These are phyloP conservation scores for Semaprochilodus insignis DNA, from an alignment of 2,797 vertebrate genomes.

Conservation along the genomic window DNA sequence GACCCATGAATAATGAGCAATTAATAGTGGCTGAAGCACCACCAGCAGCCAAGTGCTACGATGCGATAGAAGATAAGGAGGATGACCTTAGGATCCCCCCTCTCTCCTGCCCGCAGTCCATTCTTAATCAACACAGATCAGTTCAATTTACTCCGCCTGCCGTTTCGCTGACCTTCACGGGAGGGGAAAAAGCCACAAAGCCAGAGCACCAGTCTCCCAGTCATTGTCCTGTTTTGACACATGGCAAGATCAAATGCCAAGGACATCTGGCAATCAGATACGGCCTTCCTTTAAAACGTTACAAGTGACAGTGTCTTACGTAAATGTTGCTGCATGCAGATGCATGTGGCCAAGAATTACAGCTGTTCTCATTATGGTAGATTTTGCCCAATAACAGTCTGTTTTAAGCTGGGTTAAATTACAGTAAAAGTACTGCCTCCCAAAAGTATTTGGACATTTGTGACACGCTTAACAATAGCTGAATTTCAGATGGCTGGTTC, in stretches of 20 bases:
- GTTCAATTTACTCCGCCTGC: slow-evolving; percentile 75
- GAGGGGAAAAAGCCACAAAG: slow-evolving; percentile 55
- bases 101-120: slow-evolving; percentile 68
- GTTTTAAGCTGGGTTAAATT: too few relatives aligned
- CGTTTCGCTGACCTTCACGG: slow-evolving; percentile 64
- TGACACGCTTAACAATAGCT: too few relatives aligned
- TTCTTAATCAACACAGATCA: slow-evolving; percentile 81
- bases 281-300: not conserved
- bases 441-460: too few relatives aligned
- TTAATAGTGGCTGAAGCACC: slow-evolving; percentile 62
- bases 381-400: not conserved
- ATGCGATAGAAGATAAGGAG: slow-evolving; percentile 72
- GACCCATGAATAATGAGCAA: slow-evolving; percentile 70
- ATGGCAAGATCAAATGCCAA: slow-evolving; percentile 15
- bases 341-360: not conserved
- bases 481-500: too few relatives aligned
- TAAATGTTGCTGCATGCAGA: not conserved
- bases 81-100: slow-evolving; percentile 73
- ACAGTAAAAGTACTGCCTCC: too few relatives aligned
- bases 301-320: not conserved
- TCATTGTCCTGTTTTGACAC: slow-evolving; percentile 18
- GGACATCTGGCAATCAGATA: not conserved
- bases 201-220: slow-evolving; percentile 37
- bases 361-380: not conserved
- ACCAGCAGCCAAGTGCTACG: slow-evolving; percentile 55